Percentiles rank a stretch among this genome's conserved stretches.
These are phyloP conservation scores for Collichthys lucidus DNA, from an alignment of 2,113 vertebrate genomes.

Conservation along the genomic window DNA sequence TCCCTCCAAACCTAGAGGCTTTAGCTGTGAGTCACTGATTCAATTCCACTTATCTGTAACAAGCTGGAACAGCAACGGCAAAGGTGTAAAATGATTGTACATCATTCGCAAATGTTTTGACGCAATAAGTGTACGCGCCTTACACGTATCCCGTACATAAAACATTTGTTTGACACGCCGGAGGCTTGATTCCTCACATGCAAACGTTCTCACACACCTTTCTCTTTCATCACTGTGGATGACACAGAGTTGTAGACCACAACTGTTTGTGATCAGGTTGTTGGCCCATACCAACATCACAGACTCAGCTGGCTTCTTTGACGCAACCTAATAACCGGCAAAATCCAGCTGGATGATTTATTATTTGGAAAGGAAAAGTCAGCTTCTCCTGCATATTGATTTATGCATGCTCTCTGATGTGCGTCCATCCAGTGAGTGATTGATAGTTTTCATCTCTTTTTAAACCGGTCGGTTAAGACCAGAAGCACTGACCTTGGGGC, in stretches of 20 bases:
- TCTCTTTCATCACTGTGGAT: neutral
- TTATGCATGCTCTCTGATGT: constrained; percentile 51
- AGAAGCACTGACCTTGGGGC: constrained; percentile 45
- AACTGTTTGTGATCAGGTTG: constrained; percentile 14
- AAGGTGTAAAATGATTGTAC: constrained; percentile 9
- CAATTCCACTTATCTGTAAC: constrained; percentile 32
- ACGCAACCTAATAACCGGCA: neutral
- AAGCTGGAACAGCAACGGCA: neutral
- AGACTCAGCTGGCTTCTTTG: neutral
- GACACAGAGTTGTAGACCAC: neutral
- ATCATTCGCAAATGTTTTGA: constrained; percentile 5
- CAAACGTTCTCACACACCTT: neutral
- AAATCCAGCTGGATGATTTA: constrained; percentile 28
- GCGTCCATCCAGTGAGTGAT: constrained; percentile 35
- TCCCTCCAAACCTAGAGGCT: constrained; percentile 9
- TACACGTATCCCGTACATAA: too few species aligned
- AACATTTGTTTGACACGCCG: neutral
- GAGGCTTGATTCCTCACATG: neutral
- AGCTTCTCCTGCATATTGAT: constrained; percentile 50
- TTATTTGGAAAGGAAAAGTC: constrained; percentile 22
- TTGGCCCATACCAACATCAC: neutral
- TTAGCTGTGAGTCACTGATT: constrained; percentile 40
- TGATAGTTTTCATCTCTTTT: constrained; percentile 65
- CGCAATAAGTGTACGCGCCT: neutral
- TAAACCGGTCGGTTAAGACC: constrained; percentile 45